Conservation (phyloP, 92 coral and sea anemone genomes). For the Pocillopora meandrina region DNA sequence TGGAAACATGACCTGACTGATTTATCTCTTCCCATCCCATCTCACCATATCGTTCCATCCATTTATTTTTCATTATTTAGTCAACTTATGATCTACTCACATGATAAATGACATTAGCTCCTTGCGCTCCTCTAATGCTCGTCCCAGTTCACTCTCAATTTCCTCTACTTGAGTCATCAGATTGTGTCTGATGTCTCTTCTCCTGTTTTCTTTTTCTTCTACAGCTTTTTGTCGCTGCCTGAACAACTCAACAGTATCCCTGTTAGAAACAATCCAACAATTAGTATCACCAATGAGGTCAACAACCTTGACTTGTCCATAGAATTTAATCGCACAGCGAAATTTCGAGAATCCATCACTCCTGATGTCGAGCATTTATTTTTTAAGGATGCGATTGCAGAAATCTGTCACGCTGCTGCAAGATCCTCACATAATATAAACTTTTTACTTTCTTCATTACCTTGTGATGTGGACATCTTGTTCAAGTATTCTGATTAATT, state of each 20-base stretch:
- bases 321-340: no score
- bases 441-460: not conserved
- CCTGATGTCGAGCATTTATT: no score
- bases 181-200: not conserved
- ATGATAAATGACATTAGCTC: slow-evolving; percentile 22
- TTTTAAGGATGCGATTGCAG: not conserved
- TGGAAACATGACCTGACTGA: not conserved
- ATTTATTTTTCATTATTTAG: not conserved
- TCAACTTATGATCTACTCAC: slow-evolving; percentile 1
- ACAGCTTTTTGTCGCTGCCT: slow-evolving; percentile 1
- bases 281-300: not conserved
- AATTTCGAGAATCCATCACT: no score
- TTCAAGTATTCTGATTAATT: not conserved
- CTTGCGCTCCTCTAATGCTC: slow-evolving; percentile 24
- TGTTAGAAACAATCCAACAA: not conserved
- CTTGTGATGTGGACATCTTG: not conserved
- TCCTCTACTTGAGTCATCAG: slow-evolving; percentile 32
- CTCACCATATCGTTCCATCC: not conserved
- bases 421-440: not conserved
- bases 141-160: not conserved
- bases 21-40: not conserved
- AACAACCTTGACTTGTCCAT: not conserved
- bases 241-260: not conserved
- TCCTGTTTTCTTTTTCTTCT: not conserved
- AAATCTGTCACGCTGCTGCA: not conserved